A percentile compares a stretch with the other conserved stretches of the same genome.
phyloP scores from a whole-genome alignment of 2,113 vertebrate genomes.

The Pardalotus punctatus region DNA sequence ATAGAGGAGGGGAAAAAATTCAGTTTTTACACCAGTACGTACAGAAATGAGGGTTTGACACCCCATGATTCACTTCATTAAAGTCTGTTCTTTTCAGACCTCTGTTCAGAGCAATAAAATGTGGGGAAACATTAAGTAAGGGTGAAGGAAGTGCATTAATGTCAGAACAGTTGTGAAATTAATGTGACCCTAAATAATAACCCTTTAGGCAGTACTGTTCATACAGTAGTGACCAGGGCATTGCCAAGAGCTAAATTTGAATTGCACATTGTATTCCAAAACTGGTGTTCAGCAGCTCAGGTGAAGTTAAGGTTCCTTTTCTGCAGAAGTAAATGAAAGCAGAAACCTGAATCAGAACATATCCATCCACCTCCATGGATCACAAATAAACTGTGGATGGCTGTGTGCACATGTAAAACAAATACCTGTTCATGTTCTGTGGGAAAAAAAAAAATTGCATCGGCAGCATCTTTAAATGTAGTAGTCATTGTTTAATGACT shows the following conservation, averaged over 20 bases:
- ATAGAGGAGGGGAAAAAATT: not conserved
- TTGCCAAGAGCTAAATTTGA: not conserved
- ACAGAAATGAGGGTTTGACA: not conserved
- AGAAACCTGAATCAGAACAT: not conserved
- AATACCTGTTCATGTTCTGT: slow-evolving; percentile 4
- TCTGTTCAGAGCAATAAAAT: not conserved
- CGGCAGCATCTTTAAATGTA: not conserved
- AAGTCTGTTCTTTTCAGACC: not conserved
- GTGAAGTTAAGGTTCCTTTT: not conserved
- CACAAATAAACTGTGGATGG: not conserved
- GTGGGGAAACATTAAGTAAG: not conserved
- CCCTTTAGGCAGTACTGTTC: not conserved
- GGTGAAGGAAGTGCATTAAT: not conserved
- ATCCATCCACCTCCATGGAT: not conserved
- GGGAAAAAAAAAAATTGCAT: not conserved
- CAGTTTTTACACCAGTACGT: not conserved
- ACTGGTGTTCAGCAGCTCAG: not conserved
- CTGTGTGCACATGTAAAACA: not conserved
- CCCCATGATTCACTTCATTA: not conserved
- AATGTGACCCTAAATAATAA: not conserved
- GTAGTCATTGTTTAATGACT: slow-evolving; percentile 46
- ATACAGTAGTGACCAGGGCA: not conserved
- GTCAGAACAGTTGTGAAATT: not conserved
- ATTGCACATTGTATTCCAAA: not conserved
- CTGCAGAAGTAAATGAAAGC: not conserved